Percentiles rank a stretch among this genome's conserved stretches.
phyloP scores from a whole-genome alignment of 2,113 vertebrate species.

The Ceratotherium simum region DNA sequence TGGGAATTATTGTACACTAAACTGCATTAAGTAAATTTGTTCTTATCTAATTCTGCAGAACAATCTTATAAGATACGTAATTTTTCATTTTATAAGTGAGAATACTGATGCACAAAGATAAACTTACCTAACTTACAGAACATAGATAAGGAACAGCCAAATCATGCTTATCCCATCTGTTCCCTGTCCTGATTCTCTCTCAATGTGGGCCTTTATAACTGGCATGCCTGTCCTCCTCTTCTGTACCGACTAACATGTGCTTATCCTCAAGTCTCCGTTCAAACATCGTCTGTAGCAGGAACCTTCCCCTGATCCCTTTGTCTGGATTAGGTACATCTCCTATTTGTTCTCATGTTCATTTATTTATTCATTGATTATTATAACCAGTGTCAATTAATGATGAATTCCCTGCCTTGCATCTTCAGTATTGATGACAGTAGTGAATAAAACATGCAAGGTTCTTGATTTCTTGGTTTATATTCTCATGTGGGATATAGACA shows the following conservation, averaged over 20 bases:
- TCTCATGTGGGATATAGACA: background rate
- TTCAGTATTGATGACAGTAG: background rate
- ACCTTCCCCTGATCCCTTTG: background rate
- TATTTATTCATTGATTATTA: background rate
- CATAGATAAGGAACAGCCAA: background rate
- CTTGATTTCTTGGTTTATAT: background rate
- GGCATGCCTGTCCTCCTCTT: background rate
- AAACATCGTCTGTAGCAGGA: background rate
- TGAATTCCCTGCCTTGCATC: background rate
- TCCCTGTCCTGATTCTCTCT: background rate
- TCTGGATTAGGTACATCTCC: background rate
- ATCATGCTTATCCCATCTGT: background rate
- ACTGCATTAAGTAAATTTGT: background rate
- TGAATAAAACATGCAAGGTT: background rate
- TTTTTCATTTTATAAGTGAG: background rate
- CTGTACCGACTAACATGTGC: background rate
- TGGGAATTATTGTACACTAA: background rate
- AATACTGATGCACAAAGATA: background rate
- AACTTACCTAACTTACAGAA: background rate
- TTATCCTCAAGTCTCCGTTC: background rate
- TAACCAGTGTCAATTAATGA: background rate
- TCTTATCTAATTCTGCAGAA: background rate
- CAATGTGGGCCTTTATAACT: background rate
- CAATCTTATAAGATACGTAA: background rate
- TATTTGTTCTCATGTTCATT: constrained; percentile 21